Evolutionary conservation across 1,140 invertebrate genomes (phyloP).

Genomic region (Cyphomyrmex costatus): DNA sequence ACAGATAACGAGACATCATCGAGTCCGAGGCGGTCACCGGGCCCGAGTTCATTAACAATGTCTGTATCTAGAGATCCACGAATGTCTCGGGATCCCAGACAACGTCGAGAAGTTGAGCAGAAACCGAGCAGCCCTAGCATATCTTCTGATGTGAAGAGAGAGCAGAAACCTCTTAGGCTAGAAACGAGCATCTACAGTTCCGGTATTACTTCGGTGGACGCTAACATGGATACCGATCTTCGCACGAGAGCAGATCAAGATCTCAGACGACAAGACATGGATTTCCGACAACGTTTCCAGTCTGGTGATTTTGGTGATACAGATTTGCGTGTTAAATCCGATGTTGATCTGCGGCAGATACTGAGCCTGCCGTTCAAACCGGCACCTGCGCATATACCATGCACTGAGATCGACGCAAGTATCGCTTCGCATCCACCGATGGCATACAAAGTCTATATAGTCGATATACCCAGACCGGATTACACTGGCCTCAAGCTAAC

Average conservation of each 20-base stretch:
- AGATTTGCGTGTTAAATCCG: conserved; percentile 87
- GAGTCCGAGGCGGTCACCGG: conserved; percentile 79
- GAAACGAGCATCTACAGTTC: conserved; percentile 85
- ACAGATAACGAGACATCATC: conserved; percentile 67
- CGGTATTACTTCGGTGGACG: conserved; percentile 82
- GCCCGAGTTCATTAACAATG: conserved; percentile 43
- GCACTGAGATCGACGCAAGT: conserved; percentile 94
- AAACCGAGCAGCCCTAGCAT: conserved; percentile 70
- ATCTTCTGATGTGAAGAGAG: conserved; percentile 77
- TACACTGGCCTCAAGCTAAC: conserved; percentile 91
- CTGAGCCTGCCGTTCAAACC: conserved; percentile 92
- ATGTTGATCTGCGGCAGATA: conserved; percentile 91
- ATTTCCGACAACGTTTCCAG: conserved; percentile 87
- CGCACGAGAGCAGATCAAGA: conserved; percentile 83
- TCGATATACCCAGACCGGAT: conserved; percentile 91
- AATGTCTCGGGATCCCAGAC: conserved; percentile 80
- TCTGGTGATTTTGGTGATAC: conserved; percentile 82
- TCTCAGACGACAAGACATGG: conserved; percentile 87
- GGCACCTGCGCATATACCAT: conserved; percentile 92
- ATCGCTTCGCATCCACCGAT: conserved; percentile 92
- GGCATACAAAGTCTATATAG: conserved; percentile 89
- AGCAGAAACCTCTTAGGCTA: conserved; percentile 76
- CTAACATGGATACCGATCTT: conserved; percentile 82
- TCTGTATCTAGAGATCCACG: conserved; percentile 81
- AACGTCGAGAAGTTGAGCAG: conserved; percentile 71